Base-by-base conservation (phyloP, 2,113 vertebrate genomes). In the Dasyprocta punctata region DNA sequence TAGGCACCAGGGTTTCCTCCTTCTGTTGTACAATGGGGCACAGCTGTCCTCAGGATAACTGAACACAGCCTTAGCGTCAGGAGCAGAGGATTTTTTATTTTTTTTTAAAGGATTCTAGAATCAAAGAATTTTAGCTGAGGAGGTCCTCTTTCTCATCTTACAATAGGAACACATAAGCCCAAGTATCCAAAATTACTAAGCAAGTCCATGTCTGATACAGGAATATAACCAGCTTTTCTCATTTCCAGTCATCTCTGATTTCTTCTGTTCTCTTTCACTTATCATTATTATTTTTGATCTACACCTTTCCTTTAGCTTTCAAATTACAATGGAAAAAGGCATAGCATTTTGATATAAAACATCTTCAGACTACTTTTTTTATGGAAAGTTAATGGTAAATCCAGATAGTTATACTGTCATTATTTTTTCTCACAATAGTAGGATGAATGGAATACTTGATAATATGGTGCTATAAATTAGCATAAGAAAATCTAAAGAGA, bases 311-410 rank as follows among this genome's bases (percentile, higher is more conserved):
- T 30, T 36, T 49, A 52, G 63, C 30, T 89, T 89, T 85, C 58
- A 89, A 84, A 94, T 63, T 78, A 47, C 33, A 49, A 80, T 26
- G 30, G 44, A 38, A 61, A 87, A 90, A 95, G 47, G 11, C 1
- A 8, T n/a, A 67, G 3, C 9, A 81, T 90, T 38, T 33, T 80
- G 30, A 54, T 54, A 80, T 30, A 80, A 67, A 91, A 4, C 17
- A 82, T 96, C 54, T 86, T 93, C n/a, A 75, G 47, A 47, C 8
- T 93, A 90, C 85, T 88, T 84, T 93, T 89, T 83, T 73, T 9
- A 7, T 61, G 26, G 16, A 58, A 93, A 92, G 47, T 73, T 92
- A 78, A 56, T 82, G 5, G 86, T 95, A 84, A 82, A 44, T 44
- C 17, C 52, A 52, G n/a, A 13, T 71, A 54, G 12, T 83, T 60